Percentiles rank a stretch among this genome's conserved stretches.
phyloP scores from a whole-genome alignment of 1,140 invertebrate genomes.

The Drosophila hydei region DNA sequence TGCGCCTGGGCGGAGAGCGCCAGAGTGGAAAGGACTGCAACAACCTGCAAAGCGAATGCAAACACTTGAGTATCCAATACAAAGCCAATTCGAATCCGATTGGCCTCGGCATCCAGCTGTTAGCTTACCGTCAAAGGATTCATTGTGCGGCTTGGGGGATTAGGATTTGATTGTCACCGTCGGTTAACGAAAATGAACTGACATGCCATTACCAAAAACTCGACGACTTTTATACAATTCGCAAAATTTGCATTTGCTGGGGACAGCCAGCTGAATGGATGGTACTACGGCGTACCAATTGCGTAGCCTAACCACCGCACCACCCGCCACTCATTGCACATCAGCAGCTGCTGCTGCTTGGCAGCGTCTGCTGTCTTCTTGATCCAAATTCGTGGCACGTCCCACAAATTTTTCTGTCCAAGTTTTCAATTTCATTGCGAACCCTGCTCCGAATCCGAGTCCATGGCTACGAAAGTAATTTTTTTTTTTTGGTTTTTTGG shows the following conservation, averaged over 20 bases:
- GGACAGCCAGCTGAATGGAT: conserved; percentile 25
- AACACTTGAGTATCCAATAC: conserved; percentile 2
- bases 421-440: conserved; percentile 39
- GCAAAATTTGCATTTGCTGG: conserved; percentile 68
- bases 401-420: conserved; percentile 49
- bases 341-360: conserved; percentile 8
- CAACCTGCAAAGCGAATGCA: conserved; percentile 55
- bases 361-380: conserved; percentile 39
- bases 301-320: conserved; percentile 13
- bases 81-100: conserved; percentile 8
- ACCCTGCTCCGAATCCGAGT: conserved; percentile 19
- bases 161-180: conserved; percentile 74
- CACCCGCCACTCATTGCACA: conserved; percentile 10
- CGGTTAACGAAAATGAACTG: conserved; percentile 83
- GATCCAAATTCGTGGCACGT: conserved; percentile 74
- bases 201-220: conserved; percentile 75
- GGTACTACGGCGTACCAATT: conserved; percentile 19
- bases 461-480: conserved; percentile 73
- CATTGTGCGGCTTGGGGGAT: conserved; percentile 79
- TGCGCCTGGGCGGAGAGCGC: conserved; percentile 72
- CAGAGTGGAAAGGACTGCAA: conserved; percentile 80
- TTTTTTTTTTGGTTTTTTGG: conserved; percentile 36
- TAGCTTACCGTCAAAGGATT: conserved; percentile 81
- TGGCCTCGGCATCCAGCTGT: too few relatives aligned
- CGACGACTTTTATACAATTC: conserved; percentile 77